phyloP scores from a whole-genome alignment of 2,888 invertebrate genomes.

The Phasia obesa region DNA sequence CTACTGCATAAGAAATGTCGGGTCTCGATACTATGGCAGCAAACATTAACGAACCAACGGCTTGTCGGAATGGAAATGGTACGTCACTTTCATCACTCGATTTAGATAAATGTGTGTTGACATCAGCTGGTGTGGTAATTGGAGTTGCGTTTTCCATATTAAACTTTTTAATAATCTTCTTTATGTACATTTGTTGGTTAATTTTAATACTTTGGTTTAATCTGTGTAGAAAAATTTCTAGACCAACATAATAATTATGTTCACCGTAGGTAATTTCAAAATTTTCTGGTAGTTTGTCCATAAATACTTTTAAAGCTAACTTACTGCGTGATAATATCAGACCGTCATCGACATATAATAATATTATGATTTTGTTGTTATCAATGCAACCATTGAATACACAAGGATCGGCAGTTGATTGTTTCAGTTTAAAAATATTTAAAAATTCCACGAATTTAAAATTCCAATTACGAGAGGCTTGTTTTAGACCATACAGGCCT shows the following conservation, averaged over 20 bases:
- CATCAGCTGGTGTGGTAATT: conserved; percentile 68
- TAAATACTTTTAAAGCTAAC: conserved; percentile 28
- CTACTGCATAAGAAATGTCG: conserved; percentile 68
- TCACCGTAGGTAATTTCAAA: conserved; percentile 46
- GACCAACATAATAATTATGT: conserved; percentile 54
- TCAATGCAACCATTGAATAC: conserved; percentile 69
- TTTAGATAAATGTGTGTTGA: conserved; percentile 41
- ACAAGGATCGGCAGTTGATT: conserved; percentile 74
- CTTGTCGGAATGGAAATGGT: conserved; percentile 70
- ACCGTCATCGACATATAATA: conserved; percentile 75
- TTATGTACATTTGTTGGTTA: conserved; percentile 61
- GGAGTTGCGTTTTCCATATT: conserved; percentile 64
- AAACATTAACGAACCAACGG: no score
- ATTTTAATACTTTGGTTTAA: conserved; percentile 59
- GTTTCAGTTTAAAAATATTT: conserved; percentile 69
- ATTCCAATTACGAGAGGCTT: conserved; percentile 73
- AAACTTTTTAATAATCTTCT: conserved; percentile 64
- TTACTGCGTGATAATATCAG: conserved; percentile 66
- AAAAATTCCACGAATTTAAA: conserved; percentile 69
- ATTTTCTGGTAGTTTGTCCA: conserved; percentile 33
- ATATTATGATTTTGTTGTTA: conserved; percentile 65
- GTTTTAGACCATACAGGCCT: conserved; percentile 73
- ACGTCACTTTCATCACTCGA: conserved; percentile 2
- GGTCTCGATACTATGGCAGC: conserved; percentile 65
- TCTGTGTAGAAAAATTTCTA: conserved; percentile 55